Conservation (phyloP, 2,888 invertebrate species). For the Cerastis leucographa region DNA sequence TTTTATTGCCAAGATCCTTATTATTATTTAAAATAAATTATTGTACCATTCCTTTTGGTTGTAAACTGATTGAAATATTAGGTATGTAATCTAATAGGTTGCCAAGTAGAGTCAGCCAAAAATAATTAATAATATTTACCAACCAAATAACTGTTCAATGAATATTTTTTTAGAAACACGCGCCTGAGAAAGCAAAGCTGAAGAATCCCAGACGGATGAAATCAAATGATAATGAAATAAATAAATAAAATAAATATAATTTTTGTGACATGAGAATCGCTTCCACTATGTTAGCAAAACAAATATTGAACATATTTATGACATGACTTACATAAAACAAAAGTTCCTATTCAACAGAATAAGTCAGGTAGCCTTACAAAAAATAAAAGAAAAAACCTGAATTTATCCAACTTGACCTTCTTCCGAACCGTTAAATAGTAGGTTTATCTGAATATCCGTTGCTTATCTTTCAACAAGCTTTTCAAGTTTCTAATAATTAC, state of each 20-base stretch:
- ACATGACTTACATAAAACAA: background rate
- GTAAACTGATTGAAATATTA: background rate
- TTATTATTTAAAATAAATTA: background rate
- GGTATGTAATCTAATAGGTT: background rate
- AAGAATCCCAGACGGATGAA: slow-evolving; percentile 24
- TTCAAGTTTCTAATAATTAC: slow-evolving; percentile 11
- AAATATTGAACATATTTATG: slow-evolving; percentile 2
- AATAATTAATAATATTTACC: slow-evolving; percentile 15
- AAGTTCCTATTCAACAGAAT: background rate
- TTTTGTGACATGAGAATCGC: slow-evolving; percentile 34
- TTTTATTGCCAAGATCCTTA: background rate
- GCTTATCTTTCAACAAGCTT: background rate
- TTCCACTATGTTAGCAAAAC: slow-evolving; percentile 19
- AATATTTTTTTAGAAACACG: slow-evolving; percentile 34
- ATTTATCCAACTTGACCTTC: slow-evolving; percentile 16
- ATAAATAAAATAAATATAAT: slow-evolving; percentile 49
- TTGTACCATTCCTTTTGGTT: background rate
- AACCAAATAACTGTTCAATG: background rate
- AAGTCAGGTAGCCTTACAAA: background rate
- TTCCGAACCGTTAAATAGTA: slow-evolving; percentile 10
- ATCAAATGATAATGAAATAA: slow-evolving; percentile 46
- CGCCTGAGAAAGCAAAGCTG: slow-evolving; percentile 34
- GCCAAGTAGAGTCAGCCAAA: background rate
- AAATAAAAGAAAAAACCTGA: slow-evolving; percentile 15
- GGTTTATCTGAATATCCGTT: slow-evolving; percentile 37